A percentile compares a stretch with the other conserved stretches of the same genome.
Evolutionary conservation across 2,113 vertebrate species (phyloP).

Genomic region (Spilogale gracilis): DNA sequence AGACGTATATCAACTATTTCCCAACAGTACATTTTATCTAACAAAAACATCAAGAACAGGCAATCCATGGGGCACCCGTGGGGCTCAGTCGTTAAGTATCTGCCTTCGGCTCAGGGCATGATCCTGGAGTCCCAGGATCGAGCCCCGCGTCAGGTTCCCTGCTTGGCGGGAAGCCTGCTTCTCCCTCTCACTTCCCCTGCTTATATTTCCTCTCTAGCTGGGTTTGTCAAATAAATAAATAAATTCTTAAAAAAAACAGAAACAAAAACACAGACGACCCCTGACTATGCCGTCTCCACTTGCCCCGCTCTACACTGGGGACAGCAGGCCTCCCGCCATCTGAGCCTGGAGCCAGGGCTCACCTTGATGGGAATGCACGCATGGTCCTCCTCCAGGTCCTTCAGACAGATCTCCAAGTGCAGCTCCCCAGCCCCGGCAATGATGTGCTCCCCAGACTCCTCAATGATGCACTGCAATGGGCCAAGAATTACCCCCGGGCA

Average conservation of each 20-base stretch:
- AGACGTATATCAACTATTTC: accelerated
- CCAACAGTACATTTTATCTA: too few relatives aligned
- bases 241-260: too few relatives aligned
- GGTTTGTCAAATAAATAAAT: too few relatives aligned
- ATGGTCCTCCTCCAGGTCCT: conserved; percentile 97
- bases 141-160: too few relatives aligned
- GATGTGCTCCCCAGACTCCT: conserved; percentile 98
- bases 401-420: conserved; percentile 97
- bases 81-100: too few relatives aligned
- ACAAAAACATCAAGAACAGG: accelerated
- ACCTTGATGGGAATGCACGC: conserved; percentile 98
- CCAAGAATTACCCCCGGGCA: accelerated
- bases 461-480: conserved; percentile 93
- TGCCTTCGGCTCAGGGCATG: too few relatives aligned
- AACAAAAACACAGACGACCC: accelerated
- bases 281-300: accelerated
- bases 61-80: too few relatives aligned
- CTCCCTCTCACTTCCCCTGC: too few relatives aligned
- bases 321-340: background rate
- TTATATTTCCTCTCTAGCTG: too few relatives aligned
- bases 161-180: too few relatives aligned
- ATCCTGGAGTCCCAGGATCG: too few relatives aligned
- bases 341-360: background rate
- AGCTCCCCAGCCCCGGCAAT: conserved; percentile 96
- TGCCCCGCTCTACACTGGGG: accelerated